phyloP scores from a whole-genome alignment of 2,113 vertebrate species.

The Promerops cafer region DNA sequence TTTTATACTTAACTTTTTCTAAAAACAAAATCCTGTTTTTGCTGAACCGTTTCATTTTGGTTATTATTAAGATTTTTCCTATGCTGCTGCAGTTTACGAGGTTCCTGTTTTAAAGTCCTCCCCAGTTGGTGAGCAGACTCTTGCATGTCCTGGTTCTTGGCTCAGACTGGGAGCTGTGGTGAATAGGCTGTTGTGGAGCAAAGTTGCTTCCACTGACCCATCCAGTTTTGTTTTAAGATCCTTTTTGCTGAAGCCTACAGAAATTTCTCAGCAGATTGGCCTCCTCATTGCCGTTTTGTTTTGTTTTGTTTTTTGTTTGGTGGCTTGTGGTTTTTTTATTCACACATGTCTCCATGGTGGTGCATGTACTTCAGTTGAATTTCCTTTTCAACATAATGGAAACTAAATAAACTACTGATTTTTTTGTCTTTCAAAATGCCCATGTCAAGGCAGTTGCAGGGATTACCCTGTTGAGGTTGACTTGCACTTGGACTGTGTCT shows the following conservation, averaged over 20 bases:
- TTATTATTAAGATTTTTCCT: background rate
- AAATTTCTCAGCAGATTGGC: background rate
- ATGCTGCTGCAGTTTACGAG: background rate
- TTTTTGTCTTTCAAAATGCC: background rate
- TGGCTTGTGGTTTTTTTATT: background rate
- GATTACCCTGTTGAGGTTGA: background rate
- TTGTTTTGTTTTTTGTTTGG: background rate
- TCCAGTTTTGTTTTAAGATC: background rate
- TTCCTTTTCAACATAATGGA: background rate
- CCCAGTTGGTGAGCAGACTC: background rate
- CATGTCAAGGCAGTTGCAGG: background rate
- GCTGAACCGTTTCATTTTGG: accelerated
- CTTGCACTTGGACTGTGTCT: background rate
- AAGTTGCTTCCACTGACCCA: background rate
- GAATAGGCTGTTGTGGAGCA: background rate
- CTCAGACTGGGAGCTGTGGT: background rate
- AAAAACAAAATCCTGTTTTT: background rate
- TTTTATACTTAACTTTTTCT: background rate
- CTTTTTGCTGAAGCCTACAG: background rate
- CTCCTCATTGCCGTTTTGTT: background rate
- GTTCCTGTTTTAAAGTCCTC: background rate
- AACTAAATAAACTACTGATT: background rate
- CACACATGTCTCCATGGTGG: accelerated
- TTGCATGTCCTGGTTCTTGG: background rate
- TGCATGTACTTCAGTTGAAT: background rate